phyloP scores from a whole-genome alignment of 2,888 invertebrate species.

The Tricholauxania praeusta region DNA sequence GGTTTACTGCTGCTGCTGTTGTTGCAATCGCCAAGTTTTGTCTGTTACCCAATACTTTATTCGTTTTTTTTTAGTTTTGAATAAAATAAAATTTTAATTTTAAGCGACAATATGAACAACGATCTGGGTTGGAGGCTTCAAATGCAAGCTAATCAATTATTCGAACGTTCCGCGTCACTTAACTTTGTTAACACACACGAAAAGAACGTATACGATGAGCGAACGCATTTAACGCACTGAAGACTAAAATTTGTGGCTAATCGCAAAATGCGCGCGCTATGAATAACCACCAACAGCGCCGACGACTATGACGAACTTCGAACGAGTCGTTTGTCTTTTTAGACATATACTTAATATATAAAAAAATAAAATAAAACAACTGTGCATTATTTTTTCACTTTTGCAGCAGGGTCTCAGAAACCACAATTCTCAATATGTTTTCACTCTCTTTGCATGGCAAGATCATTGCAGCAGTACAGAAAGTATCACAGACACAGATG shows the following conservation, averaged over 20 bases:
- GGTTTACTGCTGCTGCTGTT: background rate
- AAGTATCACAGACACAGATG: no score
- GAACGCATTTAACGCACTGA: constrained; percentile 28
- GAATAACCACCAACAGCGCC: background rate
- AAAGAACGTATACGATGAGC: background rate
- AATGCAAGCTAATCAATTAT: background rate
- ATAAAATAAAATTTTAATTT: constrained; percentile 5
- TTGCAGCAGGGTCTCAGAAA: constrained; percentile 1
- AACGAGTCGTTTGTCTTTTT: background rate
- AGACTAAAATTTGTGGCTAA: background rate
- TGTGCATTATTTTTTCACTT: constrained; percentile 1
- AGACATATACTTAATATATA: background rate
- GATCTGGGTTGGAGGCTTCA: background rate
- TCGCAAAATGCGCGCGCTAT: background rate
- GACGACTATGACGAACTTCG: background rate
- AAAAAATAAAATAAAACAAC: background rate
- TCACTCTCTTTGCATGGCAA: background rate
- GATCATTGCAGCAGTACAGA: background rate
- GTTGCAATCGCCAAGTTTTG: no score
- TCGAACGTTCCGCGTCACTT: background rate
- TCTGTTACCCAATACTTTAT: no score
- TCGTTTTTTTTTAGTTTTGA: no score
- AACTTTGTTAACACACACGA: constrained; percentile 5
- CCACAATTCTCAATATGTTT: no score
- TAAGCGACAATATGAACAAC: background rate